Conservation (phyloP, 2,888 invertebrate species). For the Andrena trimmerana region DNA sequence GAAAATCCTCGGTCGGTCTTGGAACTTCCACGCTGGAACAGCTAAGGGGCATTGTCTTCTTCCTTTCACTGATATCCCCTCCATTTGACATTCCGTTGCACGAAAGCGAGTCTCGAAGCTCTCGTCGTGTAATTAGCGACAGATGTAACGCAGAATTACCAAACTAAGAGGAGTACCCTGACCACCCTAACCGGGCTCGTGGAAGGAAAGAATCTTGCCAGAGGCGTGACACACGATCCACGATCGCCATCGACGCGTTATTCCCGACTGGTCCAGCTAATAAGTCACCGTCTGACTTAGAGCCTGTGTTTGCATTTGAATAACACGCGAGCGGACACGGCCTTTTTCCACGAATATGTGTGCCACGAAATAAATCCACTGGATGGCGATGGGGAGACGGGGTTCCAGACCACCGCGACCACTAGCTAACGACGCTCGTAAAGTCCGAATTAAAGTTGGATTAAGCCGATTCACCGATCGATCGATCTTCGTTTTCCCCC, state of each 20-base stretch:
- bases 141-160: too few relatives aligned
- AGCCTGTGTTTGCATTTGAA: constrained; percentile 81
- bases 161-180: too few relatives aligned
- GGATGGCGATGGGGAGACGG: constrained; percentile 47
- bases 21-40: too few relatives aligned
- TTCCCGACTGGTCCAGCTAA: constrained; percentile 67
- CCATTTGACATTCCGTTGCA: neutral
- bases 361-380: constrained; percentile 77
- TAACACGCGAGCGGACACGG: constrained; percentile 81
- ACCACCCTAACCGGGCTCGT: too few relatives aligned
- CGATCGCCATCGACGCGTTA: constrained; percentile 27
- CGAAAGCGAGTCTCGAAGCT: too few relatives aligned
- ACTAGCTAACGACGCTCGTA: constrained; percentile 73
- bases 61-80: neutral
- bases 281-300: constrained; percentile 72
- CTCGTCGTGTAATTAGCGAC: too few relatives aligned
- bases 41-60: neutral
- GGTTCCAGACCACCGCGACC: constrained; percentile 78
- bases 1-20: constrained; percentile 5
- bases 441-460: constrained; percentile 77
- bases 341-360: constrained; percentile 77
- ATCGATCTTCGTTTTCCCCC: constrained; percentile 54
- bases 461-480: constrained; percentile 53
- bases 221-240: neutral
- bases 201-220: neutral